Evolutionary conservation across 2,797 vertebrate genomes (phyloP), one percentile per base, ranked within the genome.

Genomic region (Myripristis murdjan): DNA sequence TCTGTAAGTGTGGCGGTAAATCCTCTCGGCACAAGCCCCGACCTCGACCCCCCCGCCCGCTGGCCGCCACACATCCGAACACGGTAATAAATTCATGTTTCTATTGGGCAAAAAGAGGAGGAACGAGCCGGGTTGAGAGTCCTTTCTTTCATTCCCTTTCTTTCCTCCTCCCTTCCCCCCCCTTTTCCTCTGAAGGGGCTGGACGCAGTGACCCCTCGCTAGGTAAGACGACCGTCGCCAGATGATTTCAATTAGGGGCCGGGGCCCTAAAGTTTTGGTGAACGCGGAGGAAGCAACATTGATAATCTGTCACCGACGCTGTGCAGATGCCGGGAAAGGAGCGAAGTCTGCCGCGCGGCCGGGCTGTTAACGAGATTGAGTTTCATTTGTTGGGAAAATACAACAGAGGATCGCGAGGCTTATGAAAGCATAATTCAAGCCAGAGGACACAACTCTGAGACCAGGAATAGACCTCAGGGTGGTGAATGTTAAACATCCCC

Each of bases 201-300:
- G 86, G 81, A 91, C 75, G 72, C 84, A 83, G 82, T 90, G 89
- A 93, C 86, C 92, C 87, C 88, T 85, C 54, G 6, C 80, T 85
- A 91, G 87, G 89, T 89, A 86, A 75, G 77, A 91, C 77, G 70
- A 73, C 81, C 82, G 56, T 81, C 93, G 56, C 82, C 93, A 95
- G 91, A 93, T 89, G 93, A 92, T 87, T 90, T 91, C 89, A 92
- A 93, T 94, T 93, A 94, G 9, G 54, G 9, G 54, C 61, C 68
- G 12, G 26, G 68, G 83, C 68, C 74, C n/a, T n/a, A n/a, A n/a
- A 84, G 70, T 80, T n/a, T 92, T 85, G 86, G 83, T 15, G 7
- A 84, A 68, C 22, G 52, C 63, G 75, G 62, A 74, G 80, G 70
- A 84, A 88, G 81, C 60, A 73, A 58, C 53, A 31, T 47, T 11